phyloP scores from a whole-genome alignment of 2,797 vertebrate species.

The Anguilla megastoma region DNA sequence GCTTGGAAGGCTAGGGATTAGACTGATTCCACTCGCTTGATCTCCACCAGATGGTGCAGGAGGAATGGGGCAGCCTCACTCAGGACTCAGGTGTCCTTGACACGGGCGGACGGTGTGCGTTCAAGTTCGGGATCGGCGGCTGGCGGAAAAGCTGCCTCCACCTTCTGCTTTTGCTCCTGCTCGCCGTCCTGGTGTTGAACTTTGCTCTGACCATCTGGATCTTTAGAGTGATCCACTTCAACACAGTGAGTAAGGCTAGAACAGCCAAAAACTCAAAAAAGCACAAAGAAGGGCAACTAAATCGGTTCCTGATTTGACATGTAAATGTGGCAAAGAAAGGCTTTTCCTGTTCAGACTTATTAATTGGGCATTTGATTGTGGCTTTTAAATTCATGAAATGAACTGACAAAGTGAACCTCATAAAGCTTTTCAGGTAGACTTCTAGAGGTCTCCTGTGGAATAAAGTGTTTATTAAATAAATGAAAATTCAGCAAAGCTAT shows the following conservation, averaged over 20 bases:
- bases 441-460: no score
- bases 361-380: no score
- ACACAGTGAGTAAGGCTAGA: conserved; percentile 73
- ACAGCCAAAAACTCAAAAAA: neutral
- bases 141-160: conserved; percentile 98
- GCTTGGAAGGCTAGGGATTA: neutral
- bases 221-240: conserved; percentile 96
- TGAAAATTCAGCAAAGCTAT: no score
- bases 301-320: no score
- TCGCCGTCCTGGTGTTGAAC: conserved; percentile 88
- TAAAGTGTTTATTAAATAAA: no score
- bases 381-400: no score
- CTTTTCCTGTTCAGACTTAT: no score
- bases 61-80: conserved; percentile 83
- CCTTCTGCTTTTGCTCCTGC: conserved; percentile 87
- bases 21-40: neutral
- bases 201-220: conserved; percentile 93
- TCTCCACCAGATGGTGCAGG: conserved; percentile 84
- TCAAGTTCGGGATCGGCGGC: conserved; percentile 94
- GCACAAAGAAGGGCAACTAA: no score
- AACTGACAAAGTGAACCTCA: no score
- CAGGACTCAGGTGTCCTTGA: conserved; percentile 72
- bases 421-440: no score
- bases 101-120: conserved; percentile 69
- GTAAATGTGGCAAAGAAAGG: no score